These are phyloP conservation scores for Meiosimyza platycephala DNA, from an alignment of 2,888 invertebrate genomes.

Conservation along the genomic window DNA sequence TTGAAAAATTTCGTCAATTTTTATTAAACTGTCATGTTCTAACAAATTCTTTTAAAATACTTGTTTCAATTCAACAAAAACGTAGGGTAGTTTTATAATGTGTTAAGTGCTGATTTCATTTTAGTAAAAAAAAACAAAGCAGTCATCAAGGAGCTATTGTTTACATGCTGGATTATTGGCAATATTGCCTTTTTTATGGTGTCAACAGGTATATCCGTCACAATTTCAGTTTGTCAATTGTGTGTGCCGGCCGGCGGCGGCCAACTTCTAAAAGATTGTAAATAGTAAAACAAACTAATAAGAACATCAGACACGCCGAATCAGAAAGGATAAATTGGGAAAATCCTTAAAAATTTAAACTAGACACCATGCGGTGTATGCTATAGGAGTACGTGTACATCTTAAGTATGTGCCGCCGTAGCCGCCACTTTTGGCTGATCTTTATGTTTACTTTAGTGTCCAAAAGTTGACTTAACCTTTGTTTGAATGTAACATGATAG, in stretches of 20 bases:
- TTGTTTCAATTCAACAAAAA: no score
- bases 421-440: no score
- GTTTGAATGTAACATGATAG: no score
- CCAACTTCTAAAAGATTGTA: conserved; percentile 20
- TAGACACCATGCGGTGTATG: conserved; percentile 26
- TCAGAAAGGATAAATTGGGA: conserved; percentile 33
- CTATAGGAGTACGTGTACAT: background rate
- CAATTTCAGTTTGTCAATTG: conserved; percentile 24
- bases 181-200: conserved; percentile 29
- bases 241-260: conserved; percentile 10
- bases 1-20: no score
- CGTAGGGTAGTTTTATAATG: no score
- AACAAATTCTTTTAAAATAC: no score
- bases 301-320: conserved; percentile 36
- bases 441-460: no score
- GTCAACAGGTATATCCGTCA: conserved; percentile 36
- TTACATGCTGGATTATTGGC: conserved; percentile 25
- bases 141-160: conserved; percentile 16
- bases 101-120: no score
- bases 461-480: no score
- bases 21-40: no score
- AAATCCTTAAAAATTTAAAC: conserved; percentile 31
- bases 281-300: conserved; percentile 27
- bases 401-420: conserved; percentile 24
- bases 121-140: background rate